Conservation (phyloP, 2,888 invertebrate genomes). For the Diplazon laetatorius region DNA sequence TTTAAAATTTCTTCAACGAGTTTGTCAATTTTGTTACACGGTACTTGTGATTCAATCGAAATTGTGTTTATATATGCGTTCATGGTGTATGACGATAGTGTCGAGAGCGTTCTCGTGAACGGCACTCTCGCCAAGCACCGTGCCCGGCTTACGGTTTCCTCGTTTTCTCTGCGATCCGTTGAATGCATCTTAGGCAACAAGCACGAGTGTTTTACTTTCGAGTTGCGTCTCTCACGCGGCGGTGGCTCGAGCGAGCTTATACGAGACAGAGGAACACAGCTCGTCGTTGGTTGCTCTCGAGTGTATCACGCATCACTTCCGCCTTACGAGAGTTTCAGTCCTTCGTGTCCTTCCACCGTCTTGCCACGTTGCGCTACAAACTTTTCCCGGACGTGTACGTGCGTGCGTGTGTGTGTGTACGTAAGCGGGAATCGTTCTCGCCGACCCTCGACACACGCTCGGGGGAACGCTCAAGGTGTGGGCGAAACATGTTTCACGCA, state of each 20-base stretch:
- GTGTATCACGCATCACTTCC: conserved; percentile 18
- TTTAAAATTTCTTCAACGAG: no score
- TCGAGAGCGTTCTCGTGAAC: neutral
- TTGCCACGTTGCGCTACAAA: conserved; percentile 10
- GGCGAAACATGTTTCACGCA: neutral
- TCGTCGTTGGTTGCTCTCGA: conserved; percentile 16
- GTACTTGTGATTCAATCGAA: no score
- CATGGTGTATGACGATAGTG: neutral
- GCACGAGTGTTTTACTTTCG: conserved; percentile 29
- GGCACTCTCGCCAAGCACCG: no score
- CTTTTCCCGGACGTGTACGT: conserved; percentile 8
- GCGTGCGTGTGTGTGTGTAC: no score
- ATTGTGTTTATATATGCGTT: neutral
- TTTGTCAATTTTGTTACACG: no score
- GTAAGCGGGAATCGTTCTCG: neutral
- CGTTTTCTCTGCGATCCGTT: conserved; percentile 15
- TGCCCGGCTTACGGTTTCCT: neutral
- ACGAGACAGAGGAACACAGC: neutral
- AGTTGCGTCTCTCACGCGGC: conserved; percentile 19
- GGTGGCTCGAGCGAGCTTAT: neutral
- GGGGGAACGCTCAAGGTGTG: neutral
- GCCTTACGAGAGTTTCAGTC: conserved; percentile 13
- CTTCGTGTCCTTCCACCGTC: conserved; percentile 10
- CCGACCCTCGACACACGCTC: neutral
- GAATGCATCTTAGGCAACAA: conserved; percentile 15